Evolutionary conservation across 2,888 invertebrate genomes (phyloP).

Genomic region (Amphipyra tragopoginis): DNA sequence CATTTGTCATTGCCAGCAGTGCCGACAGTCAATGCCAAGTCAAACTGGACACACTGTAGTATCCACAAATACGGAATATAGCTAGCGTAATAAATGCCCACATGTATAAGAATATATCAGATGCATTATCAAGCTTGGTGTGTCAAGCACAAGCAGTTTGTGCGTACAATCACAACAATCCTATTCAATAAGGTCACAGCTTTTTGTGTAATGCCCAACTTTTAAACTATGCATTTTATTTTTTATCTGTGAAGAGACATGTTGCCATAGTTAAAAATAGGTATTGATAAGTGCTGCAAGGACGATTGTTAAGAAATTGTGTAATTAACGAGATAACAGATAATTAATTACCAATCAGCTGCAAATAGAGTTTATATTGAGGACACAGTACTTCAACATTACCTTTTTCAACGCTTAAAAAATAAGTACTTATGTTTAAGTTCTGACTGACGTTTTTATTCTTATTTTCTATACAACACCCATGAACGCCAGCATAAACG

Average conservation of each 20-base stretch:
- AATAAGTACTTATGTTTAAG: too few relatives aligned
- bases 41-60: too few relatives aligned
- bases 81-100: slow-evolving; percentile 27
- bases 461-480: not conserved
- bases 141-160: slow-evolving; percentile 40
- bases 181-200: slow-evolving; percentile 44
- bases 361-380: too few relatives aligned
- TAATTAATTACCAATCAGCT: too few relatives aligned
- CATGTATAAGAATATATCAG: slow-evolving; percentile 2
- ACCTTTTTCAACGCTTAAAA: too few relatives aligned
- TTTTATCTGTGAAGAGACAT: slow-evolving; percentile 8
- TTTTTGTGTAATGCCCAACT: slow-evolving; percentile 49
- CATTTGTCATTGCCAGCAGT: not conserved
- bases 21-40: too few relatives aligned
- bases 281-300: slow-evolving; percentile 11
- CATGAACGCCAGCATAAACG: not conserved
- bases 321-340: too few relatives aligned
- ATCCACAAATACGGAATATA: too few relatives aligned
- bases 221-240: slow-evolving; percentile 16
- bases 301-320: too few relatives aligned
- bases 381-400: too few relatives aligned
- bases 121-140: slow-evolving; percentile 20
- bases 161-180: slow-evolving; percentile 38
- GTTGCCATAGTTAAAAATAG: slow-evolving; percentile 40
- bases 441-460: not conserved